Evolutionary conservation across 2,113 vertebrate species (phyloP), one percentile per base, ranked within the genome.

Genomic region (Gyps fulvus): DNA sequence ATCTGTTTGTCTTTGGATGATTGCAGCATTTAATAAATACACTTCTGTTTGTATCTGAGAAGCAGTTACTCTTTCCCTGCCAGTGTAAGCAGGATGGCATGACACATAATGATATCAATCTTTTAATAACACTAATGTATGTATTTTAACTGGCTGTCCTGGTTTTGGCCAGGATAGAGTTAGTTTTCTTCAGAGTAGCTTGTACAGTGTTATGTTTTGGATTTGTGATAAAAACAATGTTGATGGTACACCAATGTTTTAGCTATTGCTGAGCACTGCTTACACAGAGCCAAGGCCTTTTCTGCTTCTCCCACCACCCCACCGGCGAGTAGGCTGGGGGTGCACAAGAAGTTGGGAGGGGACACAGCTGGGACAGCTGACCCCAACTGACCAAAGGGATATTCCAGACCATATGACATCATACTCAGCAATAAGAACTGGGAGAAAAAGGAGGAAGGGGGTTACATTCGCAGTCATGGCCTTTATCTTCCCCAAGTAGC

Each of bases 1-100:
- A 98, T 98, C 96, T 98, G 97, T 97, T 98, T 98, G 96, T 96
- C 82, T 97, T 97, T 93, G 91, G 49, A 96, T 97, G 93, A 97
- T 80, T 95, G 79, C 65, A 16, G 57, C 45, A 85, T 97, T 98
- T 97, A 98, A 98, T 96, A 97, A 96, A 94, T 89, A 77, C 43
- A 82, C 49, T 94, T 94, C 66, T 90, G 21, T 76, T 90, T 94
- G 84, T 89, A 90, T 82, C 62, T 74, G 63, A 47, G 85, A 95
- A 93, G 58, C 50, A 88, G 54, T 96, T 80, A 83, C 69, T 95
- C 87, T 83, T 86, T 89, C 61, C 40, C 71, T 93, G 54, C 57
- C 38, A 63, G 32, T 73, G 29, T 59, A 84, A 87, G 85, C 54
- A 88, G 42, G 10, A 63, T 31, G 23, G 59, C 69, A 77, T 67